Conservation (phyloP, 2,797 vertebrate species). For the Megaceryle alcyon region DNA sequence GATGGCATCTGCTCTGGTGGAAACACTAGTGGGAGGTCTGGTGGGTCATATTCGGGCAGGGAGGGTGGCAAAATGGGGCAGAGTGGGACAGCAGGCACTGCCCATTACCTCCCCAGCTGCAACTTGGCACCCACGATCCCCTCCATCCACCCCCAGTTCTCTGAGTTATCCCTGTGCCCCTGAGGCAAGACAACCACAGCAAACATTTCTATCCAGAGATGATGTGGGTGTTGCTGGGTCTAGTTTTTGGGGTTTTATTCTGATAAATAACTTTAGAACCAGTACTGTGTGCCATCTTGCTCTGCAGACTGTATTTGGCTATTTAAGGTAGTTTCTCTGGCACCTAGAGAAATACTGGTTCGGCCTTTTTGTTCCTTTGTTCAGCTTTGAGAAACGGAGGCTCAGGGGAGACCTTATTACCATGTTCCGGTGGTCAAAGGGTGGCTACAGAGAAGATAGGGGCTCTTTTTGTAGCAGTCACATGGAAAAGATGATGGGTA, state of each 20-base stretch:
- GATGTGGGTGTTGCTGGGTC: background rate
- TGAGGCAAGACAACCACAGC: accelerated
- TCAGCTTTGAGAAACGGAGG: background rate
- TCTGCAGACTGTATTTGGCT: background rate
- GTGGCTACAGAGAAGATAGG: background rate
- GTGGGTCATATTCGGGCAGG: background rate
- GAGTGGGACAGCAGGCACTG: accelerated
- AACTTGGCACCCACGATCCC: accelerated
- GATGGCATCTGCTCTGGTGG: background rate
- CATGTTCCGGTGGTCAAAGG: background rate
- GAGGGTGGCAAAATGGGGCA: background rate
- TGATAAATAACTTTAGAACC: accelerated
- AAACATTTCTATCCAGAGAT: accelerated
- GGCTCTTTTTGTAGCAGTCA: background rate
- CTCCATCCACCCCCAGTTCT: accelerated
- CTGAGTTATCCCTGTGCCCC: accelerated
- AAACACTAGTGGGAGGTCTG: no score
- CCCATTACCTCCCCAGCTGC: accelerated
- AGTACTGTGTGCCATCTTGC: accelerated
- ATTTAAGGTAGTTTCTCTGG: accelerated
- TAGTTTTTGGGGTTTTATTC: background rate
- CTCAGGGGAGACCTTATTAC: background rate
- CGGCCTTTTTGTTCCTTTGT: background rate
- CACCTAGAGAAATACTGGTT: background rate
- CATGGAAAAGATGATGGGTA: background rate